These are phyloP conservation scores for Dolichopus griseipennis DNA, from an alignment of 2,888 invertebrate species.

Conservation along the genomic window DNA sequence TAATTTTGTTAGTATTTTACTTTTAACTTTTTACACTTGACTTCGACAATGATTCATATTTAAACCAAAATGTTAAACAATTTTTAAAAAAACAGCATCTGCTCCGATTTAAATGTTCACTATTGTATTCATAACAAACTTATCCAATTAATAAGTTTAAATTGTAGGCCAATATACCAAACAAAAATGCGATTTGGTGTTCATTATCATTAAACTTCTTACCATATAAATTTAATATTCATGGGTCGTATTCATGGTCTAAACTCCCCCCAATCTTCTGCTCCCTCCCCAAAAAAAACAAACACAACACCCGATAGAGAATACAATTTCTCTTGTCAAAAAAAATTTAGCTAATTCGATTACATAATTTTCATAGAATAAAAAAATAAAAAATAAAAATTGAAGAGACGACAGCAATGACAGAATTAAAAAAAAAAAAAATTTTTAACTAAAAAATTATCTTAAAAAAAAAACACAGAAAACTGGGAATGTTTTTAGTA, in stretches of 20 bases:
- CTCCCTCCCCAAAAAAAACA: no score
- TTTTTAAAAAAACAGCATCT: no score
- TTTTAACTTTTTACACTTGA: no score
- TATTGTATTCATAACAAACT: no score
- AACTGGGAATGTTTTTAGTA: conserved; percentile 32
- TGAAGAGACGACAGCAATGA: neutral
- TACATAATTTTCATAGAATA: neutral
- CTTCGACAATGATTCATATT: no score
- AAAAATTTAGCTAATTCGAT: neutral
- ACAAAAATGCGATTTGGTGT: neutral
- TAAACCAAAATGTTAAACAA: no score
- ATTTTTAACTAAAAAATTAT: neutral
- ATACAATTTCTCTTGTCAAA: neutral
- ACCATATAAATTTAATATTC: neutral
- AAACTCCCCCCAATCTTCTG: no score
- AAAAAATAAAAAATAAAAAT: neutral
- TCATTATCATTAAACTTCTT: neutral
- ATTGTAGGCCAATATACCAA: no score
- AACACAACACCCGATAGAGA: no score
- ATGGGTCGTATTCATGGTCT: neutral
- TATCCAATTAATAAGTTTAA: no score
- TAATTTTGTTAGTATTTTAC: no score
- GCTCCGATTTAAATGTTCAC: no score
- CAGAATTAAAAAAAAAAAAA: neutral
- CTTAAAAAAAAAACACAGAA: neutral